Evolutionary conservation across 2,113 vertebrate species (phyloP), one percentile per base, ranked within the genome.

Genomic region (Sceloporus undulatus): DNA sequence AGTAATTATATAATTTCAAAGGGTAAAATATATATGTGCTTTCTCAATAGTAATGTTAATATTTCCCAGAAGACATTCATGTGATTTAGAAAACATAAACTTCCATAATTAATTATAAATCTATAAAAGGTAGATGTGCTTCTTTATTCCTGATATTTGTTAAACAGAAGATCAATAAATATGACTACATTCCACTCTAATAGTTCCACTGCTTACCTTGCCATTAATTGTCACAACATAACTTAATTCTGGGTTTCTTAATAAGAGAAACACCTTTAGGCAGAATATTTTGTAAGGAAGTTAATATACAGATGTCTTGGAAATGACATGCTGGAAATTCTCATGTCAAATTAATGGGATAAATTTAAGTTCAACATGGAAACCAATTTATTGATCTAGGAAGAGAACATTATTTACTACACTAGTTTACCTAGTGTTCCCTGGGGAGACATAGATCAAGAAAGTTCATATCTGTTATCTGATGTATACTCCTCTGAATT

Each of bases 1-100:
- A 88, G 40, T 65, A 91, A 11, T 88, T 66, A 62, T 70, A 87
- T 89, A 0, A 68, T 85, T 91, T 78, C 52, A 7, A 82, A 89
- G 81, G 86, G 77, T 42, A 68, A 91, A 73, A 89, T 70, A 18
- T 21, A 75, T 13, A 62, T 38, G 19, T n/a, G 29, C 3, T 91
- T 76, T 70, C 48, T 70, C 29, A 29, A 13, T 71, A 68, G 25
- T 2, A 80, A 40, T 16, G 38, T 59, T 66, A 0, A 0, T 56
- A 75, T 65, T 29, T 34, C 86, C 62, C 66, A 85, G 73, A 90
- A 90, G 6, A 42, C 74, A 48, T 13, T 29, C 1, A 77, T 25
- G 48, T 1, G 82, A 82, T 76, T 25, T 19, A 79, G 56, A 91
- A 90, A 92, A 84, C 42, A 85, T 34, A 18, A 76, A 19, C 5